These are phyloP conservation scores for Chelonoidis abingdonii DNA, from an alignment of 2,113 vertebrate species.

Conservation along the genomic window DNA sequence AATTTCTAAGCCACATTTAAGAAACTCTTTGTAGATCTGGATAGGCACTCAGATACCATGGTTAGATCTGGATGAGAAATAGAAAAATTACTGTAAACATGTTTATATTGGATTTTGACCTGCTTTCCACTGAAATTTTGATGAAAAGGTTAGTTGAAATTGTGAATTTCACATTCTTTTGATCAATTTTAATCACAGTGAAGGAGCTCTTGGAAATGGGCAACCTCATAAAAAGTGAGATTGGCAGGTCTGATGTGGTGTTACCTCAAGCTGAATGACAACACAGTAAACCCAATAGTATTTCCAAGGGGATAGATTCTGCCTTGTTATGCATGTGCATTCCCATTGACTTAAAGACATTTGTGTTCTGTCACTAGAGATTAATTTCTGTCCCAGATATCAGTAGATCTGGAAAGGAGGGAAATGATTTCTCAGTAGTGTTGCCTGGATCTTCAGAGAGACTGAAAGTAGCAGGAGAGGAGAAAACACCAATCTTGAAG, in stretches of 20 bases:
- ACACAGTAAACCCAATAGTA: neutral
- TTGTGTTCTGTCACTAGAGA: rapidly evolving
- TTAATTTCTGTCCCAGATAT: rapidly evolving
- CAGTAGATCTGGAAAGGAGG: neutral
- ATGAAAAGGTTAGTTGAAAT: neutral
- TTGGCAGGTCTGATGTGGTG: rapidly evolving
- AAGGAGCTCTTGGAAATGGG: neutral
- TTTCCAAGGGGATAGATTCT: rapidly evolving
- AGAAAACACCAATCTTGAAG: rapidly evolving
- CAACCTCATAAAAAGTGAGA: neutral
- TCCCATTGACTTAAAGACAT: neutral
- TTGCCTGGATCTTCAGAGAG: neutral
- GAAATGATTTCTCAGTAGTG: neutral
- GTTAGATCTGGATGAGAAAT: neutral
- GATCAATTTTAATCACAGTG: neutral
- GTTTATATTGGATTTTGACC: neutral
- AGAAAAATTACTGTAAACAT: neutral
- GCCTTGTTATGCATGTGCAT: rapidly evolving
- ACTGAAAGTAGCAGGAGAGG: neutral
- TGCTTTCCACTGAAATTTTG: neutral
- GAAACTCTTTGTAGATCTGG: neutral
- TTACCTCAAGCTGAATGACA: neutral
- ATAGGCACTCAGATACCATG: neutral
- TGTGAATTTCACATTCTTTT: neutral
- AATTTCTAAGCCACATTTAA: neutral